A percentile compares a stretch with the other conserved stretches of the same genome.
Conservation (phyloP, 1,140 invertebrate species). For the Brachionus paranguensis region DNA sequence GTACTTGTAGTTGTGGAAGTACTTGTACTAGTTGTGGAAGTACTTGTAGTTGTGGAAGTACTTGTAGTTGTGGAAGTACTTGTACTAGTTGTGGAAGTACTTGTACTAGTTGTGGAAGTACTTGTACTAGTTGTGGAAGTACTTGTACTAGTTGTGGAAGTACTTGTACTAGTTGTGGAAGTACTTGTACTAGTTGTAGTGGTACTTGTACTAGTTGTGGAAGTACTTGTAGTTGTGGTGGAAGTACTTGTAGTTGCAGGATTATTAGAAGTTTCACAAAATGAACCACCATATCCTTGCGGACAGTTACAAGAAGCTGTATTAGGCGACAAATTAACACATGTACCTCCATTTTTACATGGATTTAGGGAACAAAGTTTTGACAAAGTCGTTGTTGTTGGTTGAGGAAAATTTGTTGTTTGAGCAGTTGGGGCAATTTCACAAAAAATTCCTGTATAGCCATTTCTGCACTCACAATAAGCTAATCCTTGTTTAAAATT, state of each 20-base stretch:
- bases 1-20: not conserved
- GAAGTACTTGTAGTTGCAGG: not conserved
- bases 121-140: not conserved
- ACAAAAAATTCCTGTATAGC: not conserved
- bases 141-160: no score
- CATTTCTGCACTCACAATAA: not conserved
- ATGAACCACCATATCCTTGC: not conserved
- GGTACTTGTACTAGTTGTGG: not conserved
- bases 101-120: not conserved
- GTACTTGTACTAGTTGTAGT: not conserved
- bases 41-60: no score
- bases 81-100: no score
- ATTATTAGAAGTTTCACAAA: not conserved
- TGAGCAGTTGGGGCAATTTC: not conserved
- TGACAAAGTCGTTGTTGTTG: not conserved
- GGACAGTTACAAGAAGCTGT: not conserved
- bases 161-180: not conserved
- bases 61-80: not conserved
- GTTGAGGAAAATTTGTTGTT: not conserved
- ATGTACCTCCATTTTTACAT: constrained; percentile 14
- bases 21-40: no score
- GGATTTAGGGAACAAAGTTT: not conserved
- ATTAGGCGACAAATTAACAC: not conserved
- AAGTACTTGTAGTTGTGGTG: no score
- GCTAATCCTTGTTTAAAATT: not conserved